Percentiles rank a stretch among this genome's conserved stretches.
These are phyloP conservation scores for Acropora yongei DNA, from an alignment of 64 coral and sea anemone species.

Conservation along the genomic window DNA sequence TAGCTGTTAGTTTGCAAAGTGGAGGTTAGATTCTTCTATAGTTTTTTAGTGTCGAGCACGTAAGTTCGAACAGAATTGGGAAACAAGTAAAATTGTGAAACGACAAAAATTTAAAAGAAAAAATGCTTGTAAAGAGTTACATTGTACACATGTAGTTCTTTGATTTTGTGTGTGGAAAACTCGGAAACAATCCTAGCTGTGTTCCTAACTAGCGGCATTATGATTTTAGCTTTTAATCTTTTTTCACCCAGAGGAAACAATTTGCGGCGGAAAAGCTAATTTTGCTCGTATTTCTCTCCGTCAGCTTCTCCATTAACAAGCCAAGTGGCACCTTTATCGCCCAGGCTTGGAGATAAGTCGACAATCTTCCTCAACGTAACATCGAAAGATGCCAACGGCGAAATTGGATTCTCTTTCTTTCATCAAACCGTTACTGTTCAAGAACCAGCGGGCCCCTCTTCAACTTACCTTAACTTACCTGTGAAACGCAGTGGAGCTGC, in stretches of 20 bases:
- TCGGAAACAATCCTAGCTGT: too few species aligned
- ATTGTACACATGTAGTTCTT: too few species aligned
- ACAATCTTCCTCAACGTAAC: conserved; percentile 69
- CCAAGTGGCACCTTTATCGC: conserved; percentile 61
- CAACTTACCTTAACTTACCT: conserved; percentile 28
- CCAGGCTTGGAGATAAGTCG: conserved; percentile 60
- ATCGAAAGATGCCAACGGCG: conserved; percentile 85
- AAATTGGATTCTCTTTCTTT: conserved; percentile 74
- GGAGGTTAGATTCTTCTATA: conserved; percentile 26
- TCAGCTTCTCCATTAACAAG: conserved; percentile 24
- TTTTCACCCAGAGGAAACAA: too few species aligned
- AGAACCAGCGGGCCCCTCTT: conserved; percentile 65
- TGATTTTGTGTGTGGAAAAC: too few species aligned
- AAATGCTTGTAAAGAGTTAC: too few species aligned
- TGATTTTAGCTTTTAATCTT: too few species aligned
- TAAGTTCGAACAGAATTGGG: too few species aligned
- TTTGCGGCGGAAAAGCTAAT: too few species aligned
- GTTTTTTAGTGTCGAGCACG: too few species aligned
- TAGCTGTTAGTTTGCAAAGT: conserved; percentile 46
- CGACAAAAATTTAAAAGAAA: too few species aligned
- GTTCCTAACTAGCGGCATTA: too few species aligned
- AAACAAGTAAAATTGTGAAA: too few species aligned
- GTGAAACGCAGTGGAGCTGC: conserved; percentile 84
- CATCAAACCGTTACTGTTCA: conserved; percentile 53
- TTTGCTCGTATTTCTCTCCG: not conserved